phyloP scores from a whole-genome alignment of 2,888 invertebrate species.

The Lepidocyrtinus sp. region DNA sequence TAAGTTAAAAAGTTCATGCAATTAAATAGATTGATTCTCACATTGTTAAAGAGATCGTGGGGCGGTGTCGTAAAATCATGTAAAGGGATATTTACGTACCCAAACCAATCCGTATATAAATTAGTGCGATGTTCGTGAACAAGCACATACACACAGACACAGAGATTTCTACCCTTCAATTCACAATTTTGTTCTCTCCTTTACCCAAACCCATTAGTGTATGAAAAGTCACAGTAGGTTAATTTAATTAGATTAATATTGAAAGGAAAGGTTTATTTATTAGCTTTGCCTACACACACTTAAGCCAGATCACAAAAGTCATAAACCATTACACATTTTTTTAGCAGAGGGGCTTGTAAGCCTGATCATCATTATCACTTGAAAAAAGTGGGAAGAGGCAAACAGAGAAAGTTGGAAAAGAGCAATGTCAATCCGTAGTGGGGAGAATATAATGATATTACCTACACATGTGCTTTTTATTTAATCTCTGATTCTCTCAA shows the following conservation, averaged over 20 bases:
- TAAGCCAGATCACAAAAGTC: slow-evolving; percentile 56
- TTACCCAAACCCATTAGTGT: slow-evolving; percentile 40
- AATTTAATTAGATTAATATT: slow-evolving; percentile 62
- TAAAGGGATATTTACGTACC: too few species aligned
- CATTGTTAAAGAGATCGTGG: slow-evolving; percentile 16
- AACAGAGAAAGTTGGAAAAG: slow-evolving; percentile 4
- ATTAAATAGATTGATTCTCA: slow-evolving; percentile 60
- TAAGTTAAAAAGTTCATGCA: slow-evolving; percentile 58
- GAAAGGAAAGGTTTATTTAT: slow-evolving; percentile 59
- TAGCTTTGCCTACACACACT: slow-evolving; percentile 47
- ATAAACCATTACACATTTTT: slow-evolving; percentile 44
- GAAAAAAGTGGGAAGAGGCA: neutral
- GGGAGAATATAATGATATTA: neutral
- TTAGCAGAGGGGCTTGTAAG: neutral
- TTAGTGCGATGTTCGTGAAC: too few species aligned
- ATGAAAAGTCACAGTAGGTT: slow-evolving; percentile 58
- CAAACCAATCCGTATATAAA: neutral
- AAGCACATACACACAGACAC: too few species aligned
- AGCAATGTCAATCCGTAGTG: neutral
- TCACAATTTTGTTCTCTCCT: neutral
- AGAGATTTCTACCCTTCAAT: neutral
- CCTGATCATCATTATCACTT: neutral
- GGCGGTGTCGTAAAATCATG: too few species aligned
- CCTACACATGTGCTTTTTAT: neutral
- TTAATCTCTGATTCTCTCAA: neutral